phyloP scores from a whole-genome alignment of 2,113 vertebrate species.

The Sceloporus undulatus region DNA sequence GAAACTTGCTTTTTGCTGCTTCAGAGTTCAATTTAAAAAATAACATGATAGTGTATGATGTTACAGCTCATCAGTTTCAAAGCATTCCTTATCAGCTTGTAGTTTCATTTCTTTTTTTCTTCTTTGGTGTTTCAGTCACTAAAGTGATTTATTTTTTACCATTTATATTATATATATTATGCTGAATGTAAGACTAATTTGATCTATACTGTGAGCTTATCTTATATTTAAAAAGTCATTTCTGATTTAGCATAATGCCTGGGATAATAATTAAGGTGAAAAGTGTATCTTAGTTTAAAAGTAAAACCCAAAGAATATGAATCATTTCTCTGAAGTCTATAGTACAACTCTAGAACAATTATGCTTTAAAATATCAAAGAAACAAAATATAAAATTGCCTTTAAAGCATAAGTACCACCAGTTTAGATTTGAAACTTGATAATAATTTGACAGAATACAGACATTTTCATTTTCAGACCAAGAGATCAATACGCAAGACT shows the following conservation, averaged over 20 bases:
- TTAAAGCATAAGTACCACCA: conserved; percentile 1
- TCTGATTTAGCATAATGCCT: conserved; percentile 37
- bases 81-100: background rate
- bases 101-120: background rate
- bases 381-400: conserved; percentile 61
- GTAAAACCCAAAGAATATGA: conserved; percentile 57
- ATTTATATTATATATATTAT: background rate
- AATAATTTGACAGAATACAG: conserved; percentile 25
- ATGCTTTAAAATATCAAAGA: conserved; percentile 62
- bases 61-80: background rate
- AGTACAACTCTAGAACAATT: conserved; percentile 69
- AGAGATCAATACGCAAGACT: conserved; percentile 27
- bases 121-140: background rate
- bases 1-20: conserved; percentile 41
- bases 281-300: conserved; percentile 74
- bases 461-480: conserved; percentile 32
- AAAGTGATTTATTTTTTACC: background rate
- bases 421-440: conserved; percentile 38
- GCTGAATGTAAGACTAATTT: background rate
- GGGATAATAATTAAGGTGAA: conserved; percentile 61
- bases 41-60: background rate
- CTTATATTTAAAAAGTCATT: conserved; percentile 44
- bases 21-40: conserved; percentile 31
- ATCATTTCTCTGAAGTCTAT: conserved; percentile 66
- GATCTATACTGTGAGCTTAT: conserved; percentile 20